Percentiles rank a stretch among this genome's conserved stretches.
These are phyloP conservation scores for Pelecanoides urinatrix DNA, from an alignment of 2,113 vertebrate genomes.

Conservation along the genomic window DNA sequence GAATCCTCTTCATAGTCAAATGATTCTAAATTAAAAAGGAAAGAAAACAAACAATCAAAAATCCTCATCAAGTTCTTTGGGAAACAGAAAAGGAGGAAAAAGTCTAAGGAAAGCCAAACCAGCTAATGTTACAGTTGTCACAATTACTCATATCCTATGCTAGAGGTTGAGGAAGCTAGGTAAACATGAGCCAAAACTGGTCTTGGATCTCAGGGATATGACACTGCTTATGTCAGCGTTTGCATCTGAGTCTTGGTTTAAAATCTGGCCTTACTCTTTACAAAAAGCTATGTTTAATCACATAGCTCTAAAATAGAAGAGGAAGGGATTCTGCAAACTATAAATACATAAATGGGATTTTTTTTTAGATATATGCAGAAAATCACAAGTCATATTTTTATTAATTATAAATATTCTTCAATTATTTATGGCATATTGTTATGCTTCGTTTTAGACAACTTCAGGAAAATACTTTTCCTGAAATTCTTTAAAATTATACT, in stretches of 20 bases:
- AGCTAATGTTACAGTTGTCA: slow-evolving; percentile 64
- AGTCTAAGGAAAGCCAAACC: slow-evolving; percentile 52
- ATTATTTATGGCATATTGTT: background rate
- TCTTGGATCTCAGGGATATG: background rate
- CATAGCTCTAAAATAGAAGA: background rate
- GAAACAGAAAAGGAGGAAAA: slow-evolving; percentile 70
- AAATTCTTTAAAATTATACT: background rate
- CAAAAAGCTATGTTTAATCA: background rate
- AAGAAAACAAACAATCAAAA: slow-evolving; percentile 39
- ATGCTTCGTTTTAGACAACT: background rate
- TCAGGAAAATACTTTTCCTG: background rate
- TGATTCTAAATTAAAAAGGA: slow-evolving; percentile 49
- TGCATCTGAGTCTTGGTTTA: background rate
- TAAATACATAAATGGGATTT: background rate
- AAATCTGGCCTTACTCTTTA: background rate
- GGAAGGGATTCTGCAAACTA: background rate
- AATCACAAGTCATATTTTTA: background rate
- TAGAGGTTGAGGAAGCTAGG: slow-evolving; percentile 51
- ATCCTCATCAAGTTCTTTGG: slow-evolving; percentile 51
- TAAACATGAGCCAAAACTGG: slow-evolving; percentile 59
- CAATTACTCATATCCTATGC: slow-evolving; percentile 71
- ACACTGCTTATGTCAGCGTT: slow-evolving; percentile 1
- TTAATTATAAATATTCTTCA: background rate
- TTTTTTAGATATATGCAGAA: background rate
- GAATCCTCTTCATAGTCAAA: background rate